Base-by-base conservation (phyloP, 2,797 vertebrate species). In the Phrynocephalus forsythii region DNA sequence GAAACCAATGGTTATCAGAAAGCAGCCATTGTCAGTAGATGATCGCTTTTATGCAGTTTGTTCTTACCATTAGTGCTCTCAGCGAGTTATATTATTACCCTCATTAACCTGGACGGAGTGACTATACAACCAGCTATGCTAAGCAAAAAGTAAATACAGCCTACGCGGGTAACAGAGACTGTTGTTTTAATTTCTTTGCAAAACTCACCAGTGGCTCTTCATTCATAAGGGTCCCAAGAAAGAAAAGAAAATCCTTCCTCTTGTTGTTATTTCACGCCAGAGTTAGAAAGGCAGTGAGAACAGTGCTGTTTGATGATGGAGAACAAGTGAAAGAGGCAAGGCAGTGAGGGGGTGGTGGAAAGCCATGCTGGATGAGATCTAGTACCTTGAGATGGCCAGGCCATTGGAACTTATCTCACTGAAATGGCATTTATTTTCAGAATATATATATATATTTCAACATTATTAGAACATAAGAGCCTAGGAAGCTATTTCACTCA, bases 71-170 rank as follows among this genome's bases (percentile, higher is more conserved):
- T n/a, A 82, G 69, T 69, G 38, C n/a, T 79, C 66, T 87, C 86
- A 26, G 56, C 9, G 6, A 24, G 38, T 75, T 79, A 20, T 63
- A 9, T 10, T 44, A 82, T 75, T 75, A 38, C 28, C 71, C 68
- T 86, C 20, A 81, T 81, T 81, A 81, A 81, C 33, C 13, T 15
- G n/a, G 26, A 1, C 22, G 38, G 20, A n/a, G 6, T 26, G 1
- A 67, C n/a, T 6, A 9, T 3, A 6, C 6, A 72, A 81, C 60
- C 52, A 63, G 78, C 52, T 66, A 52, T 48, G 69, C 69, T 81
- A 44, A 86, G 79, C 69, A 86, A 63, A 81, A 73, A n/a, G 68
- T 72, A 83, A 83, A 83, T 72, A 81, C 10, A 56, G 16, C 7
- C 26, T 6, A 30, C 3, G 24, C 18, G 20, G 52, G 50, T 8